Percentiles rank a stretch among this genome's conserved stretches.
Evolutionary conservation across 2,113 vertebrate species (phyloP).

Genomic region (Thalassoma bifasciatum): DNA sequence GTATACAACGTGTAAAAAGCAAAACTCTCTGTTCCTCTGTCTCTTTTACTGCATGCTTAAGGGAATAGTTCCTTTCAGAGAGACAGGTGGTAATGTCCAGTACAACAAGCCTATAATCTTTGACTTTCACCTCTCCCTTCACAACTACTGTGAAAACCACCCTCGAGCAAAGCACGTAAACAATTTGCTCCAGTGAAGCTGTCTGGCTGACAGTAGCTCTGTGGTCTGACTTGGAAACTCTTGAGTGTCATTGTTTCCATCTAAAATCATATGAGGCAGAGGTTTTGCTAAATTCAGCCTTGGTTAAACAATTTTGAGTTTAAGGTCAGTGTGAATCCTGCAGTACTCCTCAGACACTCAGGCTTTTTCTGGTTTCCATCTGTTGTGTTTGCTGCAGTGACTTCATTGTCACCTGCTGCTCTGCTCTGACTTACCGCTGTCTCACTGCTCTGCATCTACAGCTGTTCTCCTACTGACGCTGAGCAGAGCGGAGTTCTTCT

Average conservation of each 20-base stretch:
- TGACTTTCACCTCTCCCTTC: slow-evolving; percentile 30
- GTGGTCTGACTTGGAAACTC: slow-evolving; percentile 21
- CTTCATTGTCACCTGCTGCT: slow-evolving; percentile 69
- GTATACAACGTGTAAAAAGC: too few species aligned
- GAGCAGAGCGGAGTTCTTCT: slow-evolving; percentile 51
- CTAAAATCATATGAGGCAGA: neutral
- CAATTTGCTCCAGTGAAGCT: slow-evolving; percentile 13
- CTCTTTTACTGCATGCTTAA: neutral
- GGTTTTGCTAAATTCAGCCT: neutral
- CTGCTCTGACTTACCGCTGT: slow-evolving; percentile 55
- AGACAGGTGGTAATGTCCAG: neutral
- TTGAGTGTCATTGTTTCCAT: slow-evolving; percentile 12
- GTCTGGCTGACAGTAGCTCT: slow-evolving; percentile 10
- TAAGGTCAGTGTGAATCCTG: slow-evolving; percentile 1
- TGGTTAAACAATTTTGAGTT: slow-evolving; percentile 9
- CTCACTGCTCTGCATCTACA: slow-evolving; percentile 50
- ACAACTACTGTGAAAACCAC: slow-evolving; percentile 9
- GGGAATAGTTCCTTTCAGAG: neutral
- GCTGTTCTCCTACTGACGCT: slow-evolving; percentile 59
- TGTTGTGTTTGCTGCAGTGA: slow-evolving; percentile 36
- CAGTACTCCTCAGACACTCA: neutral
- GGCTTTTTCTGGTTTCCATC: slow-evolving; percentile 22
- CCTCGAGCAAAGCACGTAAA: slow-evolving; percentile 29
- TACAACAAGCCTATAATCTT: neutral
- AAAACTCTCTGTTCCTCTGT: slow-evolving; percentile 4